Conservation (phyloP, 2,888 invertebrate genomes). For the Papilio demoleus region DNA sequence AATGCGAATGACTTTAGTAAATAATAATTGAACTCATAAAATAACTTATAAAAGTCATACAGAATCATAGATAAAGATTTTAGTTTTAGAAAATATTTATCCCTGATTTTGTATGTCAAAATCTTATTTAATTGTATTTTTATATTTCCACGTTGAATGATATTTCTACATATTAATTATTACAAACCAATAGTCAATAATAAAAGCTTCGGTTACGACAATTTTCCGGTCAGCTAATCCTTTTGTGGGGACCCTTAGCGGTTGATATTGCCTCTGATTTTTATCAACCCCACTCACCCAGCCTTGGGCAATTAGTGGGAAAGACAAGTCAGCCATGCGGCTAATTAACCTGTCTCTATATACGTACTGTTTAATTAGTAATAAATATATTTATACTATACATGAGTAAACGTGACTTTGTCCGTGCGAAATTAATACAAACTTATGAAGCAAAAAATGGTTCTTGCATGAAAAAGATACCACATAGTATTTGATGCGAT, state of each 20-base stretch:
- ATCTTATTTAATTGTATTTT: neutral
- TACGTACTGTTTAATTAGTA: constrained; percentile 25
- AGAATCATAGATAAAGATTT: too few species aligned
- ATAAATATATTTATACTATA: constrained; percentile 8
- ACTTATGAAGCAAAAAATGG: too few species aligned
- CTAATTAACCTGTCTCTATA: constrained; percentile 54
- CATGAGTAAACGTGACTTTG: neutral
- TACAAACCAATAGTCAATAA: constrained; percentile 37
- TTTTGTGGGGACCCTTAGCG: constrained; percentile 52
- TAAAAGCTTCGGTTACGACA: constrained; percentile 44
- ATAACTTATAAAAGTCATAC: too few species aligned
- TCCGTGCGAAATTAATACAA: too few species aligned
- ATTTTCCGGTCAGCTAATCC: constrained; percentile 60
- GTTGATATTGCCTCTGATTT: constrained; percentile 54
- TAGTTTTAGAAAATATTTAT: too few species aligned
- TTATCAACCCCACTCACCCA: constrained; percentile 47
- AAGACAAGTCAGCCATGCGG: constrained; percentile 64
- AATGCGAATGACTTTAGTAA: too few species aligned
- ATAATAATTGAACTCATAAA: too few species aligned
- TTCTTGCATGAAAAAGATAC: too few species aligned
- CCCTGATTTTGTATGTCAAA: too few species aligned
- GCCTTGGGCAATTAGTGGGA: constrained; percentile 62
- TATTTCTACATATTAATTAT: constrained; percentile 25
- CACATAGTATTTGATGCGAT: too few species aligned
- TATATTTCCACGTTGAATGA: neutral